phyloP scores from a whole-genome alignment of 2,888 invertebrate species.

The Diloba caeruleocephala region DNA sequence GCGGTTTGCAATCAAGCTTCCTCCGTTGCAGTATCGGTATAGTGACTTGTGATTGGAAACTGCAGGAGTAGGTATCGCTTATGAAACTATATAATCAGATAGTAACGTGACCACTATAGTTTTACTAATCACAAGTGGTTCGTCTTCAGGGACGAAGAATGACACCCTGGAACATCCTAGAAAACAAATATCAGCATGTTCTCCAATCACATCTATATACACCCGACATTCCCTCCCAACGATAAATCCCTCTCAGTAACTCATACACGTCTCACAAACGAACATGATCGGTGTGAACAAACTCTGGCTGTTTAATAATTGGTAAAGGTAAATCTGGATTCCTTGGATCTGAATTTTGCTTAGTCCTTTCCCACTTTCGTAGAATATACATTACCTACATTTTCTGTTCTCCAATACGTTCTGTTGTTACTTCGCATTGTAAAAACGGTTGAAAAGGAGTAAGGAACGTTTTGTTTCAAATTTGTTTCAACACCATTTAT shows the following conservation, averaged over 20 bases:
- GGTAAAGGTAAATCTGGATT: neutral
- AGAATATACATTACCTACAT: neutral
- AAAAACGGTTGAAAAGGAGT: slow-evolving; percentile 1
- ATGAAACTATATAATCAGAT: too few relatives aligned
- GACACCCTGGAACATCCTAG: too few relatives aligned
- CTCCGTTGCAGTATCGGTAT: too few relatives aligned
- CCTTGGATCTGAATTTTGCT: neutral
- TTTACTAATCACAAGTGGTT: too few relatives aligned
- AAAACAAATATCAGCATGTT: too few relatives aligned
- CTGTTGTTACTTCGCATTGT: neutral
- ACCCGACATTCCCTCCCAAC: neutral
- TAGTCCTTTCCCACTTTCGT: neutral
- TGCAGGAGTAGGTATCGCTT: too few relatives aligned
- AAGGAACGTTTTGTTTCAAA: neutral
- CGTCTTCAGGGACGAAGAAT: too few relatives aligned
- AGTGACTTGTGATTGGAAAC: too few relatives aligned
- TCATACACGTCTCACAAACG: neutral
- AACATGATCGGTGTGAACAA: neutral
- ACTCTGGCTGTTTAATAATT: neutral
- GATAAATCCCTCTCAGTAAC: neutral
- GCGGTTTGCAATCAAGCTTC: too few relatives aligned
- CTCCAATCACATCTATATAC: neutral
- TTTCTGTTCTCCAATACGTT: neutral
- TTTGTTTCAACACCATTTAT: too few relatives aligned
- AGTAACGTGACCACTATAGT: too few relatives aligned